A percentile compares a stretch with the other conserved stretches of the same genome.
Conservation (phyloP, 2,888 invertebrate genomes). For the Tenthredo livida region DNA sequence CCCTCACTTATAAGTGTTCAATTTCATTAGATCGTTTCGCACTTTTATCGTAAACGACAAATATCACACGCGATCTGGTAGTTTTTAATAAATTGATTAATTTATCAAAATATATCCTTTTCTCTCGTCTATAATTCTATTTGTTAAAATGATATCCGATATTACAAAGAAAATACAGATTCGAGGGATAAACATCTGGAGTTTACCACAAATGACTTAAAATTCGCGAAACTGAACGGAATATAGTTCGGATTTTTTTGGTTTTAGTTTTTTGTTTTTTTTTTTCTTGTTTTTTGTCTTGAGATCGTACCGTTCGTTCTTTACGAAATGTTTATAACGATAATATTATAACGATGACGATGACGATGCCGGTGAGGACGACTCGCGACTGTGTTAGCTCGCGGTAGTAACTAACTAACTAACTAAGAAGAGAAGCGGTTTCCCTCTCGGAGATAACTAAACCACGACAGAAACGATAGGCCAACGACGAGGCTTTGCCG, state of each 20-base stretch:
- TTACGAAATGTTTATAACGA: background rate
- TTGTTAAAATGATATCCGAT: too few species aligned
- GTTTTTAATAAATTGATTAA: too few species aligned
- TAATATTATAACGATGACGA: background rate
- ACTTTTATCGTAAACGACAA: too few species aligned
- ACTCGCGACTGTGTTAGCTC: conserved; percentile 5
- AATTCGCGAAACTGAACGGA: background rate
- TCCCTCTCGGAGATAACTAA: conserved; percentile 31
- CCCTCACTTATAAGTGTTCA: too few species aligned
- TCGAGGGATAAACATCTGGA: background rate
- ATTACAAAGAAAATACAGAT: too few species aligned
- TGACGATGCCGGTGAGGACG: background rate
- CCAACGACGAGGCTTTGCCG: conserved; percentile 41
- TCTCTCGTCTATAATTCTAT: too few species aligned
- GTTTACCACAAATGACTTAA: background rate
- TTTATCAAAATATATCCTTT: too few species aligned
- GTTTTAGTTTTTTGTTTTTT: too few species aligned
- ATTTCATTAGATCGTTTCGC: too few species aligned
- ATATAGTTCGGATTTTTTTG: background rate
- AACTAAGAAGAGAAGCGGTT: conserved; percentile 12
- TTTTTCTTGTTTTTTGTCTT: too few species aligned
- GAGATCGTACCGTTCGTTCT: background rate
- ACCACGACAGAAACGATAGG: conserved; percentile 45
- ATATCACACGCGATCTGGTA: too few species aligned
- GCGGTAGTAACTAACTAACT: background rate